Base-by-base conservation (phyloP, 2,797 vertebrate genomes). In the Onychomys leucogaster region DNA sequence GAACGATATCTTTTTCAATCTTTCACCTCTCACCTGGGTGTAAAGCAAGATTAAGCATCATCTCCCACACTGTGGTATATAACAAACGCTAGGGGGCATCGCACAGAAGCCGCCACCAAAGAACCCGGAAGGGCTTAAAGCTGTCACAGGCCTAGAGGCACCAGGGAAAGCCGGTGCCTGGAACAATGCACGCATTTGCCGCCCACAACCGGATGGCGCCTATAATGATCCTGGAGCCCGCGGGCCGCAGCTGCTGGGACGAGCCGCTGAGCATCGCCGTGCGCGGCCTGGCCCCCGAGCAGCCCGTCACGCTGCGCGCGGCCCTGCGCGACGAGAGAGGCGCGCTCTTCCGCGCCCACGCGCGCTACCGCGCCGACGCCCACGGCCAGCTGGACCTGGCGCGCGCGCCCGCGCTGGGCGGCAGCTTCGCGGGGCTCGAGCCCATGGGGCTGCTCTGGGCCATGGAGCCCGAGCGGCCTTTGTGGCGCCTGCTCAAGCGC, bases 271-370 rank as follows among this genome's bases (percentile, higher is more conserved):
- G 95, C 82, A 95, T 99, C n/a, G 71, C 69, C 32, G 99, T 99
- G 96, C 97, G 97, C 19, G 99, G 99, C 23, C 99, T 99, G 2
- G 37, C 96, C 37, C 98, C 98, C 0, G 91, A 92, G 80, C 99
- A 99, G 98, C 95, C 10, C 32, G 98, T 99, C 73, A 98, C 98
- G 13, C 97, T 99, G 82, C 98, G 97, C 76, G 91, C 98, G 3
- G 98, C 97, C 78, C 34, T 99, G 81, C 95, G 91, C 21, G 99
- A 99, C 57, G 99, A 99, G 96, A 97, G 27, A 67, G 98, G 98
- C 10, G 75, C 97, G 69, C 95, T 93, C 46, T 99, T 99, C 98
- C 98, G 97, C 95, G 98, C 99, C 81, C 97, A 95, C 25, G 99
- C 98, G 91, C 87, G 10, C 90, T 83, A 83, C 80, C 55, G 80